phyloP scores from a whole-genome alignment of 2,113 vertebrate species.

The Sander vitreus region DNA sequence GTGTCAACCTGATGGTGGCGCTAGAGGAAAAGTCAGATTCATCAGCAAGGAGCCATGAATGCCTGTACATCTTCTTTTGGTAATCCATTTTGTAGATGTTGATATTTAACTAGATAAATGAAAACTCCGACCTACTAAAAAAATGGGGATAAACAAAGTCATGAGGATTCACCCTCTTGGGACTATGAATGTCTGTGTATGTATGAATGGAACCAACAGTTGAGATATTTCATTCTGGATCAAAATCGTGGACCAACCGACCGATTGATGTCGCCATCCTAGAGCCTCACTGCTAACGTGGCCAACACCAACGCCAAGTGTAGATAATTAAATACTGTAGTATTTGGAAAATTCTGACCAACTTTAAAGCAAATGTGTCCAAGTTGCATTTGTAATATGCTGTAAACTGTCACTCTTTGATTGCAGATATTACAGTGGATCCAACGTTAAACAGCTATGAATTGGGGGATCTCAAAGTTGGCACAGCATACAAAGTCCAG shows the following conservation, averaged over 20 bases:
- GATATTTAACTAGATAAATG: not conserved
- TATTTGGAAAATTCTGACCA: not conserved
- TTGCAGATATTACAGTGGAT: slow-evolving; percentile 81
- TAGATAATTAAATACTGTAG: not conserved
- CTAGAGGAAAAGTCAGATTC: too few relatives aligned
- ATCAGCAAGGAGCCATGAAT: too few relatives aligned
- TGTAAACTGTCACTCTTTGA: not conserved
- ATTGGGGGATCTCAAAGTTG: slow-evolving; percentile 73
- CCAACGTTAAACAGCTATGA: slow-evolving; percentile 63
- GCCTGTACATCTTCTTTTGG: too few relatives aligned
- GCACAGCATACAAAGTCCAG: slow-evolving; percentile 76
- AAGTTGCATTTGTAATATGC: not conserved
- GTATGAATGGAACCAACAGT: not conserved
- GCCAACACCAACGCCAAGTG: not conserved
- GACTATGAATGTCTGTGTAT: not conserved
- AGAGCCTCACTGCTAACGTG: not conserved
- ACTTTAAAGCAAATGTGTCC: not conserved
- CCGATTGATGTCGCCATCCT: not conserved
- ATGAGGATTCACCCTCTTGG: too few relatives aligned
- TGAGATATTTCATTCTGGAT: not conserved
- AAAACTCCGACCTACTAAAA: not conserved
- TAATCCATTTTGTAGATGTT: not conserved
- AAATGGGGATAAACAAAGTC: too few relatives aligned
- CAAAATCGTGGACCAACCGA: not conserved
- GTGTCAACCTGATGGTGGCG: too few relatives aligned